These are phyloP conservation scores for Drosophila nr. perissopoda DNA, from an alignment of 2,888 invertebrate species.

Conservation along the genomic window DNA sequence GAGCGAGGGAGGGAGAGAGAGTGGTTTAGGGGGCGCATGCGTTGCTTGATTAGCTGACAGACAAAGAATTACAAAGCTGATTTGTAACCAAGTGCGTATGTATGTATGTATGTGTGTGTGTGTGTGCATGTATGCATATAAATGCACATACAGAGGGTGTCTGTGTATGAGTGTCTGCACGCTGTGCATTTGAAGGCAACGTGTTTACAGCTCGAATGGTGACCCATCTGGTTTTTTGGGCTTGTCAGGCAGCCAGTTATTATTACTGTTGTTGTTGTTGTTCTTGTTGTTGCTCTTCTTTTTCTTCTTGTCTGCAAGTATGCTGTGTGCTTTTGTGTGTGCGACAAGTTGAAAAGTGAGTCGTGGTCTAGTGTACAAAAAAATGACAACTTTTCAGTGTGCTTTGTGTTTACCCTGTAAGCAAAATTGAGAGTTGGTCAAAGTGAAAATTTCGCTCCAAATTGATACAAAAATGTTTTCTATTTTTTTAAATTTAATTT, in stretches of 20 bases:
- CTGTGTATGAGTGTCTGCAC: conserved; percentile 5
- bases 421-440: not conserved
- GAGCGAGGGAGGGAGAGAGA: not conserved
- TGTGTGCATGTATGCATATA: not conserved
- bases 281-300: not conserved
- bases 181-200: conserved; percentile 33
- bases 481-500: not conserved
- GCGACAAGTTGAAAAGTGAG: conserved; percentile 38
- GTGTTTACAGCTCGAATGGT: conserved; percentile 42
- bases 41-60: conserved; percentile 55
- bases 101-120: not conserved
- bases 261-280: conserved; percentile 3
- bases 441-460: not conserved
- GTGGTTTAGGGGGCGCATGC: conserved; percentile 13
- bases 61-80: conserved; percentile 44
- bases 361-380: conserved; percentile 6
- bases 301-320: conserved; percentile 44
- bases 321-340: conserved; percentile 40
- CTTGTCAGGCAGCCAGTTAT: conserved; percentile 37
- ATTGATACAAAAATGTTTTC: not conserved
- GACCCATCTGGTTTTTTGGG: conserved; percentile 57
- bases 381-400: conserved; percentile 11
- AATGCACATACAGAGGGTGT: not conserved
- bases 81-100: conserved; percentile 20
- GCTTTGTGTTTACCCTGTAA: conserved; percentile 5